These are phyloP conservation scores for Lycaon pictus DNA, from an alignment of 2,113 vertebrate genomes.

Conservation along the genomic window DNA sequence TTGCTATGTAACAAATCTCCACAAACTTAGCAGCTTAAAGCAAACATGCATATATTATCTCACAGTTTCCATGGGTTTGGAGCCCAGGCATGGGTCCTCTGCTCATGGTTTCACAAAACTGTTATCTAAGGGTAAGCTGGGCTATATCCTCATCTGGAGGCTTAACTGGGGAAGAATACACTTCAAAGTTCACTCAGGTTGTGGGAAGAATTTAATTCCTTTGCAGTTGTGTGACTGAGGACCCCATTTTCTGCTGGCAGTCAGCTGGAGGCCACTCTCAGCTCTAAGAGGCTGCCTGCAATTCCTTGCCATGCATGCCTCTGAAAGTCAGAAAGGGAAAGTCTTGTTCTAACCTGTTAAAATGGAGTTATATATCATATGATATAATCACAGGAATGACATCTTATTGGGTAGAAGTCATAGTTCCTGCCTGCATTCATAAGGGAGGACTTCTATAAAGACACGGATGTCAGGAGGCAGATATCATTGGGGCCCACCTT, in stretches of 20 bases:
- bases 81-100: neutral
- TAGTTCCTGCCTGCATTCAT: neutral
- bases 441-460: neutral
- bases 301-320: neutral
- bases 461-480: neutral
- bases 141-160: neutral
- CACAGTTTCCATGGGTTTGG: neutral
- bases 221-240: neutral
- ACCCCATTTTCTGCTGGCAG: neutral
- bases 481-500: neutral
- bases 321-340: neutral
- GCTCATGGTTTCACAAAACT: neutral
- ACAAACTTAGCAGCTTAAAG: neutral
- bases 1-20: neutral
- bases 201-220: neutral
- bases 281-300: neutral
- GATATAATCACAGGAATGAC: neutral
- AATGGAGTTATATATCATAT: neutral
- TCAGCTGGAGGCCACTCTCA: neutral
- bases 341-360: neutral
- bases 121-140: neutral
- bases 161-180: neutral
- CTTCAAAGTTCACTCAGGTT: neutral
- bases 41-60: neutral
- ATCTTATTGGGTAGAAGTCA: neutral